Conservation (phyloP, 2,797 vertebrate species). For the Hippoglossus hippoglossus region DNA sequence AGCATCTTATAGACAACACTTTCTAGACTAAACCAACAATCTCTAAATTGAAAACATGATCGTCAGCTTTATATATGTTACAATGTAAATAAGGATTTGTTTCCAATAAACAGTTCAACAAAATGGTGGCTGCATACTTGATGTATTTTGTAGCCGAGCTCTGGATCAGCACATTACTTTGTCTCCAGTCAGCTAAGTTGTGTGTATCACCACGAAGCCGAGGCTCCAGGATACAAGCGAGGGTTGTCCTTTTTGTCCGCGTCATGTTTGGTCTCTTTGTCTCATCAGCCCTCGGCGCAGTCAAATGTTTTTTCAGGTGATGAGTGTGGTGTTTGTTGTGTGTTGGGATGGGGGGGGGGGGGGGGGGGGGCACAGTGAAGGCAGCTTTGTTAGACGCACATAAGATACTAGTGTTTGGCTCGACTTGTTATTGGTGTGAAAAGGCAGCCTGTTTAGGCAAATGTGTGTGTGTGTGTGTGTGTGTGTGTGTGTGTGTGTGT, state of each 20-base stretch:
- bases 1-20: not conserved
- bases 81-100: not conserved
- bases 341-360: slow-evolving; percentile 37
- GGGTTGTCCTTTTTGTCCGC: slow-evolving; percentile 49
- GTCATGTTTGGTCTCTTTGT: slow-evolving; percentile 75
- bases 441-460: slow-evolving; percentile 61
- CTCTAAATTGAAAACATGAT: too few species aligned
- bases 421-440: slow-evolving; percentile 64
- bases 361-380: slow-evolving; percentile 65
- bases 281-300: slow-evolving; percentile 43
- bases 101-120: slow-evolving; percentile 2
- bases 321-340: slow-evolving; percentile 79
- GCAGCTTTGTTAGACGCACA: slow-evolving; percentile 74
- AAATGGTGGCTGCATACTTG: not conserved
- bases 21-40: too few species aligned
- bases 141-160: slow-evolving; percentile 8
- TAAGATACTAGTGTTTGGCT: slow-evolving; percentile 74
- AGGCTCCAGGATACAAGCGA: slow-evolving; percentile 16
- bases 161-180: slow-evolving; percentile 22
- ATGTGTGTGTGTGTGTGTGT: slow-evolving; percentile 25
- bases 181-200: slow-evolving; percentile 13
- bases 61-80: too few species aligned
- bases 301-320: slow-evolving; percentile 68
- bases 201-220: slow-evolving; percentile 23
- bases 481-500: not conserved